Percentiles rank a stretch among this genome's conserved stretches.
Conservation (phyloP, 1,140 invertebrate species). For the Dysdera silvatica region DNA sequence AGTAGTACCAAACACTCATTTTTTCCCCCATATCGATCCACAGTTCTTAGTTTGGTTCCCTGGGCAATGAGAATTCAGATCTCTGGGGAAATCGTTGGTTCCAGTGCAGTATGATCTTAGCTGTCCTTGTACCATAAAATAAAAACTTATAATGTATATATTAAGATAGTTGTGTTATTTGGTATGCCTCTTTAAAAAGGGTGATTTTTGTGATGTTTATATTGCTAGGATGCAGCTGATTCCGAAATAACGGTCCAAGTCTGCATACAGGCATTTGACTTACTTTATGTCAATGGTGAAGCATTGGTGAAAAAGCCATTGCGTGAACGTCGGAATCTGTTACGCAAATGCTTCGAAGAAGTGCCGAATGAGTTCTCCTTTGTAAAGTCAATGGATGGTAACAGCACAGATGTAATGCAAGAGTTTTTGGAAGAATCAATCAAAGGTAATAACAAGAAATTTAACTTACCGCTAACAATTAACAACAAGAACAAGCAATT, state of each 20-base stretch:
- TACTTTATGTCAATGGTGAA: slow-evolving; percentile 87
- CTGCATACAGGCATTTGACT: slow-evolving; percentile 95
- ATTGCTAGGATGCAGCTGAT: slow-evolving; percentile 68
- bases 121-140: too few relatives aligned
- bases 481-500: too few relatives aligned
- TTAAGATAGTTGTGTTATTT: background rate
- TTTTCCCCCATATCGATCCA: too few relatives aligned
- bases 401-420: slow-evolving; percentile 83
- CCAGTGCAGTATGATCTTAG: too few relatives aligned
- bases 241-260: slow-evolving; percentile 93
- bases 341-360: slow-evolving; percentile 61
- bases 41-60: too few relatives aligned
- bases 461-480: too few relatives aligned
- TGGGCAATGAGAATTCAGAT: too few relatives aligned
- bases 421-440: slow-evolving; percentile 93
- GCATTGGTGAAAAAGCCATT: slow-evolving; percentile 75
- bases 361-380: slow-evolving; percentile 79
- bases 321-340: slow-evolving; percentile 60
- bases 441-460: too few relatives aligned
- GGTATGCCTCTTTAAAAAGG: background rate
- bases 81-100: too few relatives aligned
- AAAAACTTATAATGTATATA: too few relatives aligned
- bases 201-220: slow-evolving; percentile 19
- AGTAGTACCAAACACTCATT: too few relatives aligned
- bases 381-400: slow-evolving; percentile 68